Conservation (phyloP, 64 coral and sea anemone genomes). For the Dendrophyllia cribrosa region DNA sequence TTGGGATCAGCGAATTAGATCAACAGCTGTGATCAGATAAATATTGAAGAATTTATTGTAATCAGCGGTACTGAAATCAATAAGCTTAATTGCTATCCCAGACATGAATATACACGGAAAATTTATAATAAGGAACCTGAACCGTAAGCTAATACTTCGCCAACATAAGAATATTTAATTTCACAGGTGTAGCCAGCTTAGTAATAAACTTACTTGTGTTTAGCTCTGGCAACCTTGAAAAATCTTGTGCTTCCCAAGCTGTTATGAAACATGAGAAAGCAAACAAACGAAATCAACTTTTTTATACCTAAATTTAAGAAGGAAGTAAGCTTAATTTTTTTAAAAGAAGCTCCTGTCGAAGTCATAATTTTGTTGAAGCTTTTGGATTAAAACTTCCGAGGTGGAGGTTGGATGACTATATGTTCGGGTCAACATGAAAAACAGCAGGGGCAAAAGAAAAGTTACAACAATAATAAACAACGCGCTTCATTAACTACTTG, state of each 20-base stretch:
- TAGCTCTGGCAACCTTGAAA: conserved; percentile 94
- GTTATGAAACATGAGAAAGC: neutral
- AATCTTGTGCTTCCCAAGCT: conserved; percentile 99
- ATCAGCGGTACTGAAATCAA: neutral
- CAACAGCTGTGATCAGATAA: too few relatives aligned
- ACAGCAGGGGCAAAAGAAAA: neutral
- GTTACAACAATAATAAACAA: too few relatives aligned
- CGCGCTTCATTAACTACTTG: too few relatives aligned
- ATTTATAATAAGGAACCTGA: too few relatives aligned
- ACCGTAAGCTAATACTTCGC: too few relatives aligned
- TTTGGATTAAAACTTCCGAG: neutral
- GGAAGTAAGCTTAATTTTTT: neutral
- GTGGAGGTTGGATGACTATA: too few relatives aligned
- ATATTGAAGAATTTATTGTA: too few relatives aligned
- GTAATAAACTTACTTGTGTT: conserved; percentile 75
- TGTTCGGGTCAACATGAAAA: too few relatives aligned
- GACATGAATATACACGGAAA: neutral
- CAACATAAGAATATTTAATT: too few relatives aligned
- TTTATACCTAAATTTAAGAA: neutral
- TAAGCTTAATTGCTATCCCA: neutral
- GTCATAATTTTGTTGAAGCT: neutral
- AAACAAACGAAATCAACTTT: neutral
- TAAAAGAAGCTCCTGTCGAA: neutral
- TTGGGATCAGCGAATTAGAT: too few relatives aligned
- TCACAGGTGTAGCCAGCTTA: neutral